Base-by-base conservation (phyloP, 2,113 vertebrate species). In the Anolis sagrei region DNA sequence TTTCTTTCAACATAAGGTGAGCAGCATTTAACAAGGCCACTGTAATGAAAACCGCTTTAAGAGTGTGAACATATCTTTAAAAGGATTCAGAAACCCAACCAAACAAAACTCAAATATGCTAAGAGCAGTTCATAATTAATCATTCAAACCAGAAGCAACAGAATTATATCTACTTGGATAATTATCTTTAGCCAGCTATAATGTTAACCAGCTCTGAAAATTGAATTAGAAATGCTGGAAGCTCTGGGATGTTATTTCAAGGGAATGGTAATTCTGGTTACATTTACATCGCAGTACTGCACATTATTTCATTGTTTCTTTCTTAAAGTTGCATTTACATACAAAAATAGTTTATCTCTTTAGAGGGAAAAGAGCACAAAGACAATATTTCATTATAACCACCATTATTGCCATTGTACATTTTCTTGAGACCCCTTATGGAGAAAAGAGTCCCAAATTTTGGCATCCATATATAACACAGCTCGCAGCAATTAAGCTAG, bases 121-220 rank as follows among this genome's bases (percentile, higher is more conserved):
- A 80, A 36, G 23, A 80, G 32, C 16, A 27, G 74, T 84, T 68
- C 21, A 74, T 80, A 74, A 74, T 75, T 27, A 80, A 74, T 86
- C 58, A 86, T 74, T 74, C 69, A 74, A 34, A 74, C 44, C 39
- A 86, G 69, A 75, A 80, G 29, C n/a, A 80, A 74, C 39, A 64
- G 74, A 74, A 64, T 74, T 80, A 73, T 80, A 86, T 86, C 69
- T 73, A 36, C 72, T 74, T 34, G 51, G 69, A 51, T 80, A 80
- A 86, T 86, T 86, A 86, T 64, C 84, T 80, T 86, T 34, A 74
- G 29, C 66, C 14, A 32, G 54, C 84, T 85, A 32, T 78, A 78
- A 58, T 78, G 66, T 72, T 79, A 85, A 76, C 84, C 36, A 58
- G 49, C 32, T 79, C 36, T 62, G 29, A 73, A 80, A 80, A 74